Base-by-base conservation (phyloP, 1,140 invertebrate species). In the Ylistrum balloti region DNA sequence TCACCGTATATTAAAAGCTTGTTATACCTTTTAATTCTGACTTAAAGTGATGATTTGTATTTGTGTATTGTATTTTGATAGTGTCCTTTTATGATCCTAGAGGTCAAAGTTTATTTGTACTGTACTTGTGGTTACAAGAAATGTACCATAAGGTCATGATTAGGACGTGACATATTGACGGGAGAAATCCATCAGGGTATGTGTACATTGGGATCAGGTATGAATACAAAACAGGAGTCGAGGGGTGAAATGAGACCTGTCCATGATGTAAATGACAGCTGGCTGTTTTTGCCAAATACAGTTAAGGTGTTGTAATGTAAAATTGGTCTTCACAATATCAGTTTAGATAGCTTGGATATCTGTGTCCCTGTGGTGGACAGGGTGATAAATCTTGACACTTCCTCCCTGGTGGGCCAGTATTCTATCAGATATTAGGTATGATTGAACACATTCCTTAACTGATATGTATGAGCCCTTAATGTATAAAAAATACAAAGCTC, bases 381-480 rank as follows among this genome's bases (percentile, higher is more conserved):
- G 17, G n/a, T 74, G 56, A 74, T 74, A 28, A 74, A 74, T 74
- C n/a, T 74, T 74, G 56, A 74, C 56, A 74, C 56, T 74, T 74
- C 56, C 17, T 74, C 56, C 56, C 56, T 74, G 56, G 28, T 74
- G 56, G 22, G 20, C 22, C 2, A 28, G 56, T n/a, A 74, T 74
- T 74, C 1, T 28, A 38, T 38, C 35, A 38, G 5, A 38, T 38
- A 7, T 38, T 7, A 38, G 9, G n/a, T 74, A 74, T 28, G 56
- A 74, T 28, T 28, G 22, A 74, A 74, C 56, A 28, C 56, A 74
- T 74, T 74, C 56, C n/a, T 74, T 11, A 1, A n/a, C 9, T 74
- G 56, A 74, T 74, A 74, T 7, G 20, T 74, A 74, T 3, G 5
- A n/a, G 7, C 22, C 5, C 15, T 28, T n/a, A 45, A 17, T 45